Evolutionary conservation across 2,797 vertebrate species (phyloP).

Genomic region (Pseudotriccus pelzelni): DNA sequence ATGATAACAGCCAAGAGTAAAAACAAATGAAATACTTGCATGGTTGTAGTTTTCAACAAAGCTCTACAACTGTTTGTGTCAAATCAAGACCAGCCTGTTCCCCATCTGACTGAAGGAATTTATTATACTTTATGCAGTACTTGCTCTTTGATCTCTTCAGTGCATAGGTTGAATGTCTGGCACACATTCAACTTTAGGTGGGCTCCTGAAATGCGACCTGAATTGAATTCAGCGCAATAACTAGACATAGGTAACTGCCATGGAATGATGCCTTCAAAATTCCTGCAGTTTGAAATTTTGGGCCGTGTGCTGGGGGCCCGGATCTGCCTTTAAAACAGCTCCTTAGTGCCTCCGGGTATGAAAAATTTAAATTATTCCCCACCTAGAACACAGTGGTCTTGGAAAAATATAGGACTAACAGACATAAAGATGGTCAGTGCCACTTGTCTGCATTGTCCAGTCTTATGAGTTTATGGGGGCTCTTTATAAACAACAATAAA

Average conservation of each 20-base stretch:
- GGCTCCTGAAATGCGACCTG: background rate
- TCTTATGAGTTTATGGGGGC: background rate
- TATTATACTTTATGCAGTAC: background rate
- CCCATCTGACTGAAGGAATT: background rate
- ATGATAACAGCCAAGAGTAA: conserved; percentile 48
- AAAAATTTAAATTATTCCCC: background rate
- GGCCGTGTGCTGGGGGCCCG: background rate
- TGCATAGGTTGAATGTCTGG: background rate
- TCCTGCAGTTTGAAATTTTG: background rate
- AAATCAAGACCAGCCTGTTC: background rate
- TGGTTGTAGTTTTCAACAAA: conserved; percentile 11
- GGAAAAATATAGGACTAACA: background rate
- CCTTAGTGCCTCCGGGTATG: background rate
- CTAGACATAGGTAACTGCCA: background rate
- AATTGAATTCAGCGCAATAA: background rate
- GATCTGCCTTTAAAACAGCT: background rate
- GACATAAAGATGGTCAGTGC: rapidly evolving
- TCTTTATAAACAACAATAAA: background rate
- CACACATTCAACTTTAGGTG: background rate
- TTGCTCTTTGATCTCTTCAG: background rate
- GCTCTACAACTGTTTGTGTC: background rate
- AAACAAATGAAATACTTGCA: conserved; percentile 36
- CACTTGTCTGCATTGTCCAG: background rate
- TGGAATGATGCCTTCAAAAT: background rate
- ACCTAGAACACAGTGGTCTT: background rate